Conservation (phyloP, 2,113 vertebrate genomes). For the Bambusicola thoracicus region DNA sequence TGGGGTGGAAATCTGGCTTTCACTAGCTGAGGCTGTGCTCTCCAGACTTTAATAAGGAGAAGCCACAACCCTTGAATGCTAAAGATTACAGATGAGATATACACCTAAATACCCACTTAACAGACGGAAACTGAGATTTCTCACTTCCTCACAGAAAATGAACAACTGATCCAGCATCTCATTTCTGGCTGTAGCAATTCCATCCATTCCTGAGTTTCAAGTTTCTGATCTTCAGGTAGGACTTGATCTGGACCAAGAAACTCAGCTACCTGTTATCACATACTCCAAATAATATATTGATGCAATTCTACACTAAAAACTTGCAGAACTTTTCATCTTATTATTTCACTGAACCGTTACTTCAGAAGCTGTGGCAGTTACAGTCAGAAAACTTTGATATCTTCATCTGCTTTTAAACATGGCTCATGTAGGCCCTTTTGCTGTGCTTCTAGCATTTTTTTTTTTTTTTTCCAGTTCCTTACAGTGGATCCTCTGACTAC, state of each 20-base stretch:
- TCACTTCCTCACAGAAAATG: not conserved
- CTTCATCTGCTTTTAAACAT: not conserved
- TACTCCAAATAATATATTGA: not conserved
- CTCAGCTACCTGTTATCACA: not conserved
- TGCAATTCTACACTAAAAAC: not conserved
- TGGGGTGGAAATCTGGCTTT: not conserved
- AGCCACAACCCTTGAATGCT: not conserved
- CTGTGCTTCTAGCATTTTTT: not conserved
- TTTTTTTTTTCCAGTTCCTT: not conserved
- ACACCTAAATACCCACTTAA: not conserved
- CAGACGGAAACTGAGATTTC: not conserved
- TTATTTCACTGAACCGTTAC: not conserved
- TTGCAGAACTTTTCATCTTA: not conserved
- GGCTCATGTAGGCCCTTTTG: not conserved
- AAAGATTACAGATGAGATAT: not conserved
- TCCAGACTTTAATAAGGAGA: not conserved
- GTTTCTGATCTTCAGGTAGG: not conserved
- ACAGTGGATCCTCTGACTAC: not conserved
- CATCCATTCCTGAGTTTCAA: not conserved
- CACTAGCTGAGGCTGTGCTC: not conserved
- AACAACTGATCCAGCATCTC: not conserved
- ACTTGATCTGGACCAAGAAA: not conserved
- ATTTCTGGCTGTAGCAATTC: not conserved
- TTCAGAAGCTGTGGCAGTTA: not conserved
- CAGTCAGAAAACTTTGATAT: not conserved